Evolutionary conservation across 2,888 invertebrate genomes (phyloP).

Genomic region (Parasteatoda lunata): DNA sequence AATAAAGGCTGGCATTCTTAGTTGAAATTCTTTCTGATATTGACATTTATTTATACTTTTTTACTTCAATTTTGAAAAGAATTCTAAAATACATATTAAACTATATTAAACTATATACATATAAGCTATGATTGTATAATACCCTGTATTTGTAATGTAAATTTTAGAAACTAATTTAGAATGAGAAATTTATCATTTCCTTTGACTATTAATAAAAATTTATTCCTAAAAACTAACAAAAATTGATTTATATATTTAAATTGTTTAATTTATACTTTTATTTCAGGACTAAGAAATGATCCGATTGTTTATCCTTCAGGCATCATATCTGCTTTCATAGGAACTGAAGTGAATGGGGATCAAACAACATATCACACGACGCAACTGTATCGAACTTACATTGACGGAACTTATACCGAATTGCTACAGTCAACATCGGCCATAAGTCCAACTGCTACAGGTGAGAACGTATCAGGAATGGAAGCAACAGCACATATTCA

Average conservation of each 20-base stretch:
- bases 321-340: slow-evolving; percentile 52
- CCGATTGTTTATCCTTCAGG: slow-evolving; percentile 61
- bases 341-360: slow-evolving; percentile 65
- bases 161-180: too few species aligned
- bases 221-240: not conserved
- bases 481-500: slow-evolving; percentile 34
- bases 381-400: slow-evolving; percentile 56
- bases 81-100: too few species aligned
- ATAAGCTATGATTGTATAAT: too few species aligned
- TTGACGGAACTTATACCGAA: slow-evolving; percentile 68
- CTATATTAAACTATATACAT: too few species aligned
- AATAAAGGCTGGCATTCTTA: too few species aligned
- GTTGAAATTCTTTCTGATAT: too few species aligned
- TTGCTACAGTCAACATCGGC: slow-evolving; percentile 62
- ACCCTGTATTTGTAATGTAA: too few species aligned
- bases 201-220: too few species aligned
- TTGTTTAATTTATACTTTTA: not conserved
- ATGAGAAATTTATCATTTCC: too few species aligned
- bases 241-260: not conserved
- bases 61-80: too few species aligned
- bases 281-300: slow-evolving; percentile 47
- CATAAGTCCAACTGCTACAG: slow-evolving; percentile 45
- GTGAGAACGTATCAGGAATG: not conserved
- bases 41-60: too few species aligned
- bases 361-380: slow-evolving; percentile 66